phyloP scores from a whole-genome alignment of 2,888 invertebrate genomes.

The Nomada fucata region DNA sequence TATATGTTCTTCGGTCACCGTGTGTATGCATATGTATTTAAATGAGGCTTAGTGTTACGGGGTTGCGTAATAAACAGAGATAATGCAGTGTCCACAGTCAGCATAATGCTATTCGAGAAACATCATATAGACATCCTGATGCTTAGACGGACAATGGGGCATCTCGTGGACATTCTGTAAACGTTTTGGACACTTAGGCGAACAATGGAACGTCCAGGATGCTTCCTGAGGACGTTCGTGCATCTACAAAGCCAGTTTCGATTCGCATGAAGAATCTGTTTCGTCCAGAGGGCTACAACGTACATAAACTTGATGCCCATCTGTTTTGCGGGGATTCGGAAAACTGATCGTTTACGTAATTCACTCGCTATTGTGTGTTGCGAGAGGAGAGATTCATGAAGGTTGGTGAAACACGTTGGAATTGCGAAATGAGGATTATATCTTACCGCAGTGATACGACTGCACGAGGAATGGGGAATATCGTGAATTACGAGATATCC shows the following conservation, averaged over 20 bases:
- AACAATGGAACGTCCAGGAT: slow-evolving; percentile 61
- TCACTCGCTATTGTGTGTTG: not conserved
- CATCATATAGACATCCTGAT: slow-evolving; percentile 60
- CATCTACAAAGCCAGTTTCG: slow-evolving; percentile 17
- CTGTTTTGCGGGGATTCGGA: not conserved
- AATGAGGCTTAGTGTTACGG: slow-evolving; percentile 52
- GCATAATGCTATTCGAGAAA: slow-evolving; percentile 57
- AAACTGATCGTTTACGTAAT: slow-evolving; percentile 15
- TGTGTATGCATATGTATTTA: slow-evolving; percentile 56
- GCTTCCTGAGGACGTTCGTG: slow-evolving; percentile 57
- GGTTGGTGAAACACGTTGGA: no score
- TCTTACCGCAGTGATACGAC: no score
- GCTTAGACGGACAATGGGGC: slow-evolving; percentile 65
- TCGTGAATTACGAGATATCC: no score
- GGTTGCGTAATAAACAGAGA: slow-evolving; percentile 65
- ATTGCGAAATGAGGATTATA: no score
- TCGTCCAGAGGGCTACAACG: slow-evolving; percentile 30
- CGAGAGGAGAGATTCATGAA: no score
- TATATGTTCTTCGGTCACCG: slow-evolving; percentile 31
- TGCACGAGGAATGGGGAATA: no score
- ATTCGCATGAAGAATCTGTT: slow-evolving; percentile 42
- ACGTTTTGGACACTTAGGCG: slow-evolving; percentile 67
- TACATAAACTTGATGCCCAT: slow-evolving; percentile 1
- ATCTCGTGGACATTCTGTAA: slow-evolving; percentile 69
- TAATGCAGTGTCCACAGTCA: slow-evolving; percentile 51